Conservation (phyloP, 1,140 invertebrate genomes). For the Sinella curviseta region DNA sequence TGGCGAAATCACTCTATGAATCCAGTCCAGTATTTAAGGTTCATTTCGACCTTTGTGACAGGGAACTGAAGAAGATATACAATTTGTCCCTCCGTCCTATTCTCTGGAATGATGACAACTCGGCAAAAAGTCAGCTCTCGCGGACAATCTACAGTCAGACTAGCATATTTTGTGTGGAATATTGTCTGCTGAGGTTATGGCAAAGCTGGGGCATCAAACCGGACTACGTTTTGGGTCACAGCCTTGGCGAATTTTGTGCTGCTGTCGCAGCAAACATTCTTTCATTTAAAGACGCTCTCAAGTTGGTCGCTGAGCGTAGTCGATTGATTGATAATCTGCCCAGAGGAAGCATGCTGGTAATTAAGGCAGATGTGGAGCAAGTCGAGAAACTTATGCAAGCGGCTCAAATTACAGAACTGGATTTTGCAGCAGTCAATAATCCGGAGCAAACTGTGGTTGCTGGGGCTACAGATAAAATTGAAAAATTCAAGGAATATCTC, state of each 20-base stretch:
- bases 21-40: background rate
- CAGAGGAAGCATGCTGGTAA: background rate
- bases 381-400: background rate
- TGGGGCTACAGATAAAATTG: background rate
- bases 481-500: background rate
- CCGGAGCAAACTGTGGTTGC: slow-evolving; percentile 1
- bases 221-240: slow-evolving; percentile 37
- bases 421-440: background rate
- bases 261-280: slow-evolving; percentile 33
- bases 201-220: slow-evolving; percentile 28
- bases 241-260: slow-evolving; percentile 41
- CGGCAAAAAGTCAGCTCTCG: background rate
- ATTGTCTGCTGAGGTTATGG: slow-evolving; percentile 12
- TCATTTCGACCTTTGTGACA: background rate
- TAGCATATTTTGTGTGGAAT: background rate
- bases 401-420: background rate
- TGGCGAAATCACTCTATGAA: background rate
- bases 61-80: background rate
- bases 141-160: slow-evolving; percentile 2
- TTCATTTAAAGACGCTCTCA: slow-evolving; percentile 31
- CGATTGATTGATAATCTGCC: background rate
- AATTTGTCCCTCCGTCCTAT: background rate
- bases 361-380: background rate
- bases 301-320: slow-evolving; percentile 1
- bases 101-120: background rate